A percentile compares a stretch with the other conserved stretches of the same genome.
These are phyloP conservation scores for rabbit (Oryctolagus cuniculus) DNA, from an alignment of 2,113 vertebrate species.

Conservation along the genomic window mOryCun1.1 NC_091432.1:106639501-106640000, in stretches of 20 bases:
- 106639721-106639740: conserved; percentile 51
- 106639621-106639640: conserved; percentile 36
- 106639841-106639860: neutral
- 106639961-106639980: neutral
- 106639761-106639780: neutral
- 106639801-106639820: conserved; percentile 34
- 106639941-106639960: neutral
- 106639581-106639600: conserved; percentile 63
- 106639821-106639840: neutral
- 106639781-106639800: neutral
- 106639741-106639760: conserved; percentile 47
- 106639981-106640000: neutral
- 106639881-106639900: conserved; percentile 39
- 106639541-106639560: conserved; percentile 75
- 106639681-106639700: conserved; percentile 80
- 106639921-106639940: neutral
- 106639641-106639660: conserved; percentile 65
- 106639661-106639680: conserved; percentile 74
- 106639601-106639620: conserved; percentile 70
- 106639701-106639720: conserved; percentile 65
- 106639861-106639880: neutral
- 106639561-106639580: conserved; percentile 66
- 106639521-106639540: neutral
- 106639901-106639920: neutral
- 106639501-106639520: conserved; percentile 48